These are phyloP conservation scores for Condylura cristata DNA, from an alignment of 2,113 vertebrate genomes.

Conservation along the genomic window DNA sequence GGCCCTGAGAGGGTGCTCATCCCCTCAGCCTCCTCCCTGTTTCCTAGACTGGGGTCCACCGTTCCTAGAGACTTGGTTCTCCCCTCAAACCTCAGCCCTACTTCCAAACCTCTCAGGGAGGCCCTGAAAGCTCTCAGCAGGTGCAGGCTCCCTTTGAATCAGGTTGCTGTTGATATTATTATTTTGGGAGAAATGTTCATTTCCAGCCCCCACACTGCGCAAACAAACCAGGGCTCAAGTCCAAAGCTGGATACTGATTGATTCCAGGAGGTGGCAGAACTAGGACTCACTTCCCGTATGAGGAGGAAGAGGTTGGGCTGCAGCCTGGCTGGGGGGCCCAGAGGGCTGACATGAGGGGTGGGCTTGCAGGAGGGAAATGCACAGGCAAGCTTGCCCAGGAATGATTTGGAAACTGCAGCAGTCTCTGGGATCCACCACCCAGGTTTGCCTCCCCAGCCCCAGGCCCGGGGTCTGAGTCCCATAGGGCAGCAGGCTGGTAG, in stretches of 20 bases:
- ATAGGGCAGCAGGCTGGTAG: not conserved
- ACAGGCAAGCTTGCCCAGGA: not conserved
- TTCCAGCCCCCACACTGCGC: not conserved
- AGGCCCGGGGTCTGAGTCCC: not conserved
- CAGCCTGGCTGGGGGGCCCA: rapidly evolving
- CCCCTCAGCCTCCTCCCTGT: not conserved
- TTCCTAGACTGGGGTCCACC: not conserved
- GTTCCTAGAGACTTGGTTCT: not conserved
- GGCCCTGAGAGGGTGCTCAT: not conserved
- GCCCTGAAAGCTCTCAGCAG: not conserved
- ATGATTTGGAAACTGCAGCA: not conserved
- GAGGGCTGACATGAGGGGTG: too few relatives aligned
- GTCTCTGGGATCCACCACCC: not conserved
- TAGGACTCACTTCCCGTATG: not conserved
- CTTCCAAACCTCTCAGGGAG: not conserved
- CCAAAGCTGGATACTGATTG: not conserved
- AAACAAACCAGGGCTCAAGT: not conserved
- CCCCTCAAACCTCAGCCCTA: not conserved
- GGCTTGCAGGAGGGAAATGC: too few relatives aligned
- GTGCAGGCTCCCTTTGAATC: not conserved
- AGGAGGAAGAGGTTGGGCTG: rapidly evolving
- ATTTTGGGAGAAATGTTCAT: not conserved
- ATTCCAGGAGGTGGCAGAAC: not conserved
- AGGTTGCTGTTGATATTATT: not conserved
- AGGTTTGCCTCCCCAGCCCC: not conserved